Evolutionary conservation across 2,113 vertebrate genomes (phyloP).

Genomic region (Chamaea fasciata): DNA sequence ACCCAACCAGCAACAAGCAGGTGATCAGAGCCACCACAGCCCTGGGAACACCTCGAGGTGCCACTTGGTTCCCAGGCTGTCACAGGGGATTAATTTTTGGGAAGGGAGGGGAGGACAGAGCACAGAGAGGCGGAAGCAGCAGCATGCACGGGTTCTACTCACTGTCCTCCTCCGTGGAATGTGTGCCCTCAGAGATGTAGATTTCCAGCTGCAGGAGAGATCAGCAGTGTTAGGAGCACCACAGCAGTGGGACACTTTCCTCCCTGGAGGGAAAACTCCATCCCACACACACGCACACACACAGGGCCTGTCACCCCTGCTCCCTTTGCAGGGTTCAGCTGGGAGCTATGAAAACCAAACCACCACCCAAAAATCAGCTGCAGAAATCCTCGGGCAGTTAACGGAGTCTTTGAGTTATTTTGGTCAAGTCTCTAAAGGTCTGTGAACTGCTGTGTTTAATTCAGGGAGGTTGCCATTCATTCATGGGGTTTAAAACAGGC

Average conservation of each 20-base stretch:
- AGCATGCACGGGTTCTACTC: constrained; percentile 67
- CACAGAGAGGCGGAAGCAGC: not conserved
- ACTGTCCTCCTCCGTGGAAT: constrained; percentile 97
- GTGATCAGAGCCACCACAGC: not conserved
- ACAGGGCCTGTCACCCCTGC: too few relatives aligned
- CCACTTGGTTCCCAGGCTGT: accelerated
- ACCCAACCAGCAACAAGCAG: not conserved
- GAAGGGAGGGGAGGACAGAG: not conserved
- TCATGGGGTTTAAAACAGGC: not conserved
- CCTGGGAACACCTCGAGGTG: not conserved
- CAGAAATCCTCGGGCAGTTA: not conserved
- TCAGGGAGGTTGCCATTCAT: not conserved
- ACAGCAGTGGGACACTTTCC: not conserved
- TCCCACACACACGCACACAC: not conserved
- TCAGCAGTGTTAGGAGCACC: not conserved
- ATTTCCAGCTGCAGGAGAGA: constrained; percentile 87
- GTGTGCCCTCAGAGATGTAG: constrained; percentile 95
- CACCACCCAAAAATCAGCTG: not conserved
- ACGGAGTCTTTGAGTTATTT: not conserved
- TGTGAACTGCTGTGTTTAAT: not conserved
- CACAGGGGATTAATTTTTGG: accelerated
- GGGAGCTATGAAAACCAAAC: not conserved
- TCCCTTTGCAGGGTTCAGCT: not conserved
- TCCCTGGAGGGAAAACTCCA: not conserved
- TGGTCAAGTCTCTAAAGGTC: not conserved